Percentiles rank a stretch among this genome's conserved stretches.
Conservation (phyloP, 2,797 vertebrate genomes). For the Australoheros facetus region DNA sequence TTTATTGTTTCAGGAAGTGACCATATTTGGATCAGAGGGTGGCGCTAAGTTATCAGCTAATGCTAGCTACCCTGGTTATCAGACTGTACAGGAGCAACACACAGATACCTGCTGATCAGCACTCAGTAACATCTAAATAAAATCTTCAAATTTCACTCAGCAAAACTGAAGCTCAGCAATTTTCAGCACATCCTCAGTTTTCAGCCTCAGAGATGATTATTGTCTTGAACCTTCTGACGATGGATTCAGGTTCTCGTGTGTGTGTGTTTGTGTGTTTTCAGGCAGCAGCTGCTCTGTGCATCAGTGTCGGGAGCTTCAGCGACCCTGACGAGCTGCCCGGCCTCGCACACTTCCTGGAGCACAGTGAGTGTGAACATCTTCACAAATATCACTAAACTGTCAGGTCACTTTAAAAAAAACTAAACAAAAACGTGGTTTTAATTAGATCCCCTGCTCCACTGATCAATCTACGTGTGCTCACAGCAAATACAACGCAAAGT, state of each 20-base stretch:
- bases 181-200: too few relatives aligned
- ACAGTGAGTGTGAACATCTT: slow-evolving; percentile 81
- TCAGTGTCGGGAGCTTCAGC: slow-evolving; percentile 94
- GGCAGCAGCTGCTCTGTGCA: slow-evolving; percentile 95
- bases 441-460: not conserved
- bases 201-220: too few relatives aligned
- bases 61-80: too few relatives aligned
- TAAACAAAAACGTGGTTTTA: not conserved
- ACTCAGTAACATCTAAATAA: too few relatives aligned
- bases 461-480: accelerated
- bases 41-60: too few relatives aligned
- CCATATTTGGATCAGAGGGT: too few relatives aligned
- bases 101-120: too few relatives aligned
- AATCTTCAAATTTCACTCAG: too few relatives aligned
- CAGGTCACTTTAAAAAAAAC: too few relatives aligned
- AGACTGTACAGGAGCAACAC: too few relatives aligned
- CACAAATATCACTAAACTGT: not conserved
- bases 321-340: slow-evolving; percentile 95
- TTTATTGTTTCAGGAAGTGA: too few relatives aligned
- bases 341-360: slow-evolving; percentile 97
- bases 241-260: not conserved
- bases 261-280: slow-evolving; percentile 55
- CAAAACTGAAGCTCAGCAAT: too few relatives aligned
- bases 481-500: not conserved
- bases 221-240: not conserved